These are phyloP conservation scores for Pseudomugil gertrudae DNA, from an alignment of 2,797 vertebrate species.

Conservation along the genomic window DNA sequence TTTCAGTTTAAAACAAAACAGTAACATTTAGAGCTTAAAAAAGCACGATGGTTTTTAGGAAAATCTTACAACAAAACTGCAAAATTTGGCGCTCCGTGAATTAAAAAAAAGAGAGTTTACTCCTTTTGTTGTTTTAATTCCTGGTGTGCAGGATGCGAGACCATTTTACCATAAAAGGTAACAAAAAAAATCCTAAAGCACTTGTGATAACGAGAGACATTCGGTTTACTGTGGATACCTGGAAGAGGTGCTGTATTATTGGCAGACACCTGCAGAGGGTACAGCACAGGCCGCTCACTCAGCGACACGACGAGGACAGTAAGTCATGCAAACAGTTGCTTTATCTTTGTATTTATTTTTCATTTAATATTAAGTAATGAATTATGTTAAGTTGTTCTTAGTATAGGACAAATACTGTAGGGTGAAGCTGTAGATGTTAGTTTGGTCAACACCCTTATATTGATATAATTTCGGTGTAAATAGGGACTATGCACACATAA, in stretches of 20 bases:
- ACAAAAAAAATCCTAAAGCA: constrained; percentile 33
- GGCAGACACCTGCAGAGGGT: constrained; percentile 45
- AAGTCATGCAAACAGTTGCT: constrained; percentile 24
- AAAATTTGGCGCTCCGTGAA: neutral
- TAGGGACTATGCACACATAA: constrained; percentile 21
- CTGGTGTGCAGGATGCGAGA: constrained; percentile 63
- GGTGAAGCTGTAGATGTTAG: constrained; percentile 16
- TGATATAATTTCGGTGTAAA: constrained; percentile 56
- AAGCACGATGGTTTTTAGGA: neutral
- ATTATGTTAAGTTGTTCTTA: constrained; percentile 1
- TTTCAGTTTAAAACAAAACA: neutral
- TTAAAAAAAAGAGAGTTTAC: neutral
- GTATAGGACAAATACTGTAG: neutral
- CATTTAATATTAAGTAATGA: too few species aligned
- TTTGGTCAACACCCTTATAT: constrained; percentile 37
- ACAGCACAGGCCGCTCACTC: constrained; percentile 25
- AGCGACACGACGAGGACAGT: constrained; percentile 31
- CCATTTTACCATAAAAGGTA: constrained; percentile 62
- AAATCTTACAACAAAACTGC: neutral
- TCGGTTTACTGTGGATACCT: constrained; percentile 76
- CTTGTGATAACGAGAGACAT: constrained; percentile 67
- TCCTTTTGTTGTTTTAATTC: constrained; percentile 57
- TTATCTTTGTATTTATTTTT: constrained; percentile 2
- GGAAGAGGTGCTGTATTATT: constrained; percentile 45
- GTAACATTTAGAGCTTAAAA: neutral